Evolutionary conservation across 1,140 invertebrate genomes (phyloP).

Genomic region (Nilaparvata lugens): DNA sequence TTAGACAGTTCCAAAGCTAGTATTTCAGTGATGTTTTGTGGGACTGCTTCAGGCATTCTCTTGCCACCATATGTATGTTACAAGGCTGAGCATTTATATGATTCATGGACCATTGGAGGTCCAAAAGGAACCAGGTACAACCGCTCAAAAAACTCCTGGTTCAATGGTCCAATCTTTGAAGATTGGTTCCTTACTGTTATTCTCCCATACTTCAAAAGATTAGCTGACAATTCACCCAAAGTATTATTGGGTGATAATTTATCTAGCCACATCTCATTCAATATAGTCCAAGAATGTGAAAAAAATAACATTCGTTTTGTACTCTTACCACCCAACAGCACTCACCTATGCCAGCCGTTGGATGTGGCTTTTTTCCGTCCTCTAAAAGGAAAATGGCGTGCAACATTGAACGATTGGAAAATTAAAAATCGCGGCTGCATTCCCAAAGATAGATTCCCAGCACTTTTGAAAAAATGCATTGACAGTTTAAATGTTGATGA

Average conservation of each 20-base stretch:
- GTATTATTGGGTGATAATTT: slow-evolving; percentile 35
- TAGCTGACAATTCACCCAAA: slow-evolving; percentile 19
- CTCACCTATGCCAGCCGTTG: too few relatives aligned
- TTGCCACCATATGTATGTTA: slow-evolving; percentile 32
- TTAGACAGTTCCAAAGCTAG: slow-evolving; percentile 12
- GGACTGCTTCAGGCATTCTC: slow-evolving; percentile 5
- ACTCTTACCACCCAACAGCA: too few relatives aligned
- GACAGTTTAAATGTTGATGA: too few relatives aligned
- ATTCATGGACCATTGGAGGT: slow-evolving; percentile 30
- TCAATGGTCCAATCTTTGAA: slow-evolving; percentile 30
- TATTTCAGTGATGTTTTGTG: slow-evolving; percentile 17
- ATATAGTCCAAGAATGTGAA: too few relatives aligned
- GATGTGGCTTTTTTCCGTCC: too few relatives aligned
- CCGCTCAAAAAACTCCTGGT: slow-evolving; percentile 29
- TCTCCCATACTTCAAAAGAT: slow-evolving; percentile 24
- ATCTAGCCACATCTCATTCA: slow-evolving; percentile 33
- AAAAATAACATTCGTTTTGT: too few relatives aligned
- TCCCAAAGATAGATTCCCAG: too few relatives aligned
- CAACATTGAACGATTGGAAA: too few relatives aligned
- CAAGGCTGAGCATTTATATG: slow-evolving; percentile 31
- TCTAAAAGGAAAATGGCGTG: too few relatives aligned
- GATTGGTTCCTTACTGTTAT: slow-evolving; percentile 32
- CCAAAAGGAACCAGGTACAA: slow-evolving; percentile 31
- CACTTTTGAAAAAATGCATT: too few relatives aligned
- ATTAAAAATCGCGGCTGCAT: too few relatives aligned